Conservation (phyloP, 2,113 vertebrate species). For the Crotalus viridis region DNA sequence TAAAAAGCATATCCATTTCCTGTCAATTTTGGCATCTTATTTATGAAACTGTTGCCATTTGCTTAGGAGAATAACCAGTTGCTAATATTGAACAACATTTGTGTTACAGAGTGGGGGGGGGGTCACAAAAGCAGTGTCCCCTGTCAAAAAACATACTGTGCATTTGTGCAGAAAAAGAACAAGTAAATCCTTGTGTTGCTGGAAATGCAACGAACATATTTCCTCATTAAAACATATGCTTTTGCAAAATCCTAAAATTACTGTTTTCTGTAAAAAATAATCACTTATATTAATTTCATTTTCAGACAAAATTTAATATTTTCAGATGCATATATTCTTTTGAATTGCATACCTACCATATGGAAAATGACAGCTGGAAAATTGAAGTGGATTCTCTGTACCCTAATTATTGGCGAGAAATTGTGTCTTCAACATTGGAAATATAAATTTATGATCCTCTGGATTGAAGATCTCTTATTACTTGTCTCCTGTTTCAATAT, state of each 20-base stretch:
- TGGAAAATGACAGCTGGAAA: not conserved
- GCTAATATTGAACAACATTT: not conserved
- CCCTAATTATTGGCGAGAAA: not conserved
- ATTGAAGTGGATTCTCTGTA: not conserved
- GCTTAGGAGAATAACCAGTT: conserved; percentile 23
- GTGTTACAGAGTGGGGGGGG: not conserved
- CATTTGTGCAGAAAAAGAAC: not conserved
- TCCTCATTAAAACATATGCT: not conserved
- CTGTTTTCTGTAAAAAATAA: not conserved
- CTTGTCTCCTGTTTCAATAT: no score
- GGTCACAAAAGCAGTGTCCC: not conserved
- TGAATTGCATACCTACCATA: not conserved
- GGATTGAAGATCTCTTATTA: not conserved
- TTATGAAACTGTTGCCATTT: conserved; percentile 1
- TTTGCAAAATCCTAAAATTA: not conserved
- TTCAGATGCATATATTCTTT: not conserved
- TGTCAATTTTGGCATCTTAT: not conserved
- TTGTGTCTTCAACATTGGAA: not conserved
- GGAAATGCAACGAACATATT: not conserved
- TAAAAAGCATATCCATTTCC: not conserved
- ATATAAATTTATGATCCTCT: not conserved
- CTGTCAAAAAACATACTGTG: not conserved
- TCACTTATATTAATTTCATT: not conserved
- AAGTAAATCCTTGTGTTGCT: not conserved
- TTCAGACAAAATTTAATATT: not conserved